Evolutionary conservation across 1,140 invertebrate genomes (phyloP), one percentile per base, ranked within the genome.

Genomic region (Rhagoletis pomonella): DNA sequence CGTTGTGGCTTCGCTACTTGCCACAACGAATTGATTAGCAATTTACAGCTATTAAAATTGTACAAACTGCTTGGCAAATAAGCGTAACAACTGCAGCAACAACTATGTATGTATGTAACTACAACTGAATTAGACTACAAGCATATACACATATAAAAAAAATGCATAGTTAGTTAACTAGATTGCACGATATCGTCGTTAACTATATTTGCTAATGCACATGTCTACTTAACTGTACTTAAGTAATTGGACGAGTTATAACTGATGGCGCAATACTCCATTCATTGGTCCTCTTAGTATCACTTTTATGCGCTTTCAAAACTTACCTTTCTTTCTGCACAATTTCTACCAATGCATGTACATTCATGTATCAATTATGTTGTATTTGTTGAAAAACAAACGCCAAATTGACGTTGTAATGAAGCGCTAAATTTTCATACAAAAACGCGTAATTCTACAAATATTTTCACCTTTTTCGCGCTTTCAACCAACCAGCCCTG

Each of bases 1-100:
- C 73, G 73, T 55, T 81, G 73, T 55, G 73, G 73, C 44, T 58
- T 50, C 73, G 73, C 47, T 55, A 55, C 47, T 81, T 81, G 73
- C 47, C 73, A 81, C 73, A 81, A 19, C 73, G 73, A 81, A 81
- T 81, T 81, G 73, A 81, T 81, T 81, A 19, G n/a, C 14, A 55
- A 81, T 81, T 81, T 81, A 81, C 73, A 81, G 73, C 47, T 81
- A 81, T 58, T 81, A 81, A 81, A 81, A 14, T 81, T 81, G n/a
- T 81, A 81, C 73, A 55, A 81, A 81, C 17, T 55, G 47, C 55
- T 81, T 81, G 47, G 50, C 47, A 81, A 81, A 81, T 81, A 55
- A 81, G 73, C 73, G 73, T 81, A 81, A 81, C 73, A 55, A 81
- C 1, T 29, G 3, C 50, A 55, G 14, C 19, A 81, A 81, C 50